Base-by-base conservation (phyloP, 1,140 invertebrate genomes). In the Calliopsis andreniformis region DNA sequence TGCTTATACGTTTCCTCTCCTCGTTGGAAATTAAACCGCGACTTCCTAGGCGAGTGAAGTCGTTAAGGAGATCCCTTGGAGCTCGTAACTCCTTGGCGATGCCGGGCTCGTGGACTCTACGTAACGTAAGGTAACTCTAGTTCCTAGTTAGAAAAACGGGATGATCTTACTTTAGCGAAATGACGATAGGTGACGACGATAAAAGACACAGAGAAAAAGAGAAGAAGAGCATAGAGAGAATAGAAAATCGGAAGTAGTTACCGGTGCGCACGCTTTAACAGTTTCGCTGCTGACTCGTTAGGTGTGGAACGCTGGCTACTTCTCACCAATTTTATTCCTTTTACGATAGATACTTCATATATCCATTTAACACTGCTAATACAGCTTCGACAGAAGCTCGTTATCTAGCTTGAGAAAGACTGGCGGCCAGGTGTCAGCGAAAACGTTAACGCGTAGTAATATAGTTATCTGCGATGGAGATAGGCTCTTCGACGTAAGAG, bases 91-190 rank as follows among this genome's bases (percentile, higher is more conserved):
- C 28, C 63, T 66, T 8, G 25, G 51, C 43, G 47, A 45, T 30
- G 35, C 20, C 42, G 30, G 8, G 23, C 20, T 61, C n/a, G 47
- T 51, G 47, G 51, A 66, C 30, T 16, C 18, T 35, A 47, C 42
- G 25, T n/a, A 30, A 42, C 8, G 56, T 35, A n/a, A 64, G 42
- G 8, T n/a, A n/a, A n/a, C 62, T 45, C 62, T 49, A 49, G 25
- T 30, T 51, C 2, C n/a, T 66, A 32, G n/a, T 51, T 51, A 66
- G 30, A 66, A 66, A n/a, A 28, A 56, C 53, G 58, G 35, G 20
- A 66, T 30, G 53, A 58, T 47, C 30, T 39, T 55, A 28, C 3
- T 56, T 20, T 30, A n/a, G n/a, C 18, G 39, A 43, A 43, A 42
- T 43, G 35, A 16, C 20, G 47, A 55, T 8, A 53, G 4, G 20